These are phyloP conservation scores for Hippolais icterina DNA, from an alignment of 2,113 vertebrate species.

Conservation along the genomic window DNA sequence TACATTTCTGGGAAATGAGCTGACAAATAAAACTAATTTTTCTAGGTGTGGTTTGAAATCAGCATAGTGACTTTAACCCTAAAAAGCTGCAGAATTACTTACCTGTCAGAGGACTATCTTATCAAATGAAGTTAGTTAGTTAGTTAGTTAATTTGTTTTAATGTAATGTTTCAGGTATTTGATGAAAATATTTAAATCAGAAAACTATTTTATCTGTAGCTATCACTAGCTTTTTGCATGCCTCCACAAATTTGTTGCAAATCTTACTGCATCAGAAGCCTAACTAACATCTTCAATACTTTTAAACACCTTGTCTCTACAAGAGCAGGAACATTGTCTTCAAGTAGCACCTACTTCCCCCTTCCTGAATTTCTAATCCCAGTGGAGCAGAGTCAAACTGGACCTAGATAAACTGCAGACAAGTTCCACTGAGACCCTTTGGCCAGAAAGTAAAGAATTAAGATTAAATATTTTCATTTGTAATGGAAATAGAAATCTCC, in stretches of 20 bases:
- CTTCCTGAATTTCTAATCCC: neutral
- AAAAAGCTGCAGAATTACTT: neutral
- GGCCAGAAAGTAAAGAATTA: neutral
- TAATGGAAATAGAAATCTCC: neutral
- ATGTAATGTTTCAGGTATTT: neutral
- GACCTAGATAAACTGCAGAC: neutral
- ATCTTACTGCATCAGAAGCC: neutral
- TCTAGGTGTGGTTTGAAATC: neutral
- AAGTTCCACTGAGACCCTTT: neutral
- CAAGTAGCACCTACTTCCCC: neutral
- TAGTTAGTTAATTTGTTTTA: too few species aligned
- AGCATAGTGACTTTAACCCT: neutral
- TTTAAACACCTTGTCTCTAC: neutral
- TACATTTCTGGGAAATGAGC: neutral
- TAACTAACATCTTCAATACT: neutral
- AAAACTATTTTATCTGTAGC: neutral
- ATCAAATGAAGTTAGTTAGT: too few species aligned
- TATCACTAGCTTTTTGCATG: neutral
- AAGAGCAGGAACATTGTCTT: neutral
- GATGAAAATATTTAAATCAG: neutral
- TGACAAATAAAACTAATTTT: neutral
- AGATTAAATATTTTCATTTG: neutral
- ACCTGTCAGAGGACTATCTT: neutral
- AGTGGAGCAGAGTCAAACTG: neutral
- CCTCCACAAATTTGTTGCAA: neutral